Evolutionary conservation across 2,113 vertebrate species (phyloP), one percentile per base, ranked within the genome.

Genomic region (Mastomys coucha): DNA sequence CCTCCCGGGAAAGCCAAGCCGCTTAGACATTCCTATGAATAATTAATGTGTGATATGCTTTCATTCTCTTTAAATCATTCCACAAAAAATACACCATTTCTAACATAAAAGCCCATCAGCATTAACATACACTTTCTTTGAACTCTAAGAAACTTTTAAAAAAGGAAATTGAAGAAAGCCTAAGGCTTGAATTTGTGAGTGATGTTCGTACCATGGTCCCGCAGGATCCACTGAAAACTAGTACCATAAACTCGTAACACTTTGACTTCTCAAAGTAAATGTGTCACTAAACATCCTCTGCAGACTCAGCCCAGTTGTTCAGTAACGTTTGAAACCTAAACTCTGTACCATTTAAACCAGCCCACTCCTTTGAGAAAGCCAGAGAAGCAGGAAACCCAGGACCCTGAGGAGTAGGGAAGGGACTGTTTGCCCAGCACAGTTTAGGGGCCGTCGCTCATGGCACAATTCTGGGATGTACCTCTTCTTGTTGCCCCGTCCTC

Each of bases 241-340:
- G 33, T 10, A 3, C 58, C 89, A 19, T 45, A 73, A 73, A 89
- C 36, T 76, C 45, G 24, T 58, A 73, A 39, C 13, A 75, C 20
- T 81, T 56, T 75, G 73, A 94, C 84, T 70, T 89, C n/a, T 73
- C 33, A 42, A 94, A 65, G 93, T 87, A 85, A 73, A 89, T 77
- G 87, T 75, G 78, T 91, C 88, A 73, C 39, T 78, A 60, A 89
- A 26, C 4, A 5, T 10, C 70, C 39, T 28, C 11, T 39, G 75
- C 49, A n/a, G 22, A 22, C 39, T 9, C 53, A 22, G 5, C 67
- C n/a, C 7, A 31, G 82, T 45, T 67, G 77, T 39, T 95, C 73
- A 11, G 51, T 82, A 45, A 72, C 28, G 0, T 7, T 69, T 19
- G 5, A 19, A 31, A 67, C 63, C 65, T 17, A 3, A 9, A 93